These are phyloP conservation scores for Bellardia pandia DNA, from an alignment of 2,888 invertebrate genomes.

Conservation along the genomic window DNA sequence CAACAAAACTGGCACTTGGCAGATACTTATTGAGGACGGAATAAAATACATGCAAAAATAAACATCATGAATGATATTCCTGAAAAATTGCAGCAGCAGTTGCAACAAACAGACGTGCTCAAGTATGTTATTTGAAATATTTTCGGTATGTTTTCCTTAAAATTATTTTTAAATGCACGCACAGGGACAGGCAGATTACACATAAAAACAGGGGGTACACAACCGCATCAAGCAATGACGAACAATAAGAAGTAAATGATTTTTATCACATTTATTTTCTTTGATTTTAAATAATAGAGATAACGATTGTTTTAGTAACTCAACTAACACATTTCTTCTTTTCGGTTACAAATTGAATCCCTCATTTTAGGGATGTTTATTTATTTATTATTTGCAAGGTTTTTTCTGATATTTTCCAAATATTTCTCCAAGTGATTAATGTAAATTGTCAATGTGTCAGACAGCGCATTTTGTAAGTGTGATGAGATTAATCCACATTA, in stretches of 20 bases:
- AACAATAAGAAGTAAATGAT: conserved; percentile 8
- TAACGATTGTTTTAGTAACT: conserved; percentile 22
- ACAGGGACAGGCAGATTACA: conserved; percentile 1
- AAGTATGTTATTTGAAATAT: conserved; percentile 36
- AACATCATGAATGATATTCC: conserved; percentile 12
- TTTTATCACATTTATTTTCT: neutral
- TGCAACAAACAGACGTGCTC: conserved; percentile 55
- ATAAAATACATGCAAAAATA: conserved; percentile 20
- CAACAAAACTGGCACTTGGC: conserved; percentile 29
- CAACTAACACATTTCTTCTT: neutral
- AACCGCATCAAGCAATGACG: neutral
- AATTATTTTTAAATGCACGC: conserved; percentile 47
- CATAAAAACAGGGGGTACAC: conserved; percentile 1
- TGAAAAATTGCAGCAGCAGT: conserved; percentile 18
- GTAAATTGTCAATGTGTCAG: conserved; percentile 26
- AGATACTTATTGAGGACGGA: conserved; percentile 46
- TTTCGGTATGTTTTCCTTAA: conserved; percentile 43
- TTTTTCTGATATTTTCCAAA: conserved; percentile 15
- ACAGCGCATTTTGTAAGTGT: neutral
- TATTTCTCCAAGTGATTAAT: conserved; percentile 38
- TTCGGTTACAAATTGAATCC: neutral
- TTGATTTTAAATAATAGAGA: conserved; percentile 15
- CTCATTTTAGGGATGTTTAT: conserved; percentile 21
- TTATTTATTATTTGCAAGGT: neutral
- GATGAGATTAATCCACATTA: conserved; percentile 20